Evolutionary conservation across 2,888 invertebrate genomes (phyloP), one percentile per base, ranked within the genome.

Genomic region (Thereva unica): DNA sequence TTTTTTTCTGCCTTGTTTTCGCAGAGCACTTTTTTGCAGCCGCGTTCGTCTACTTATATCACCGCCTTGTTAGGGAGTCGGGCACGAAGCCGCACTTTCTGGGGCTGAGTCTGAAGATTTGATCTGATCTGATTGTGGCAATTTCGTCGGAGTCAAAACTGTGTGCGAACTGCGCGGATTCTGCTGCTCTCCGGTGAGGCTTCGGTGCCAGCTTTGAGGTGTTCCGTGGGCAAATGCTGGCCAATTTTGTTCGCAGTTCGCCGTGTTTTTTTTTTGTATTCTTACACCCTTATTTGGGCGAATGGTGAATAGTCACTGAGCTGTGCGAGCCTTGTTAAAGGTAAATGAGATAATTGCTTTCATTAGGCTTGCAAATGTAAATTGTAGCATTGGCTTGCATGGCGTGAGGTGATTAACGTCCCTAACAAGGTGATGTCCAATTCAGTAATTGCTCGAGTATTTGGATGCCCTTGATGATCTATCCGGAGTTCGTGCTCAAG

Each of bases 331-430:
- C 64, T 64, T 64, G 64, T 64, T 64, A 64, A 53, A 64, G 53
- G 50, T 67, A 69, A 69, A 69, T 61, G 69, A 69, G 67, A 67
- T 69, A 69, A 69, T 69, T 69, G 67, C 66, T 69, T 69, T 69
- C 69, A 69, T 69, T 69, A 69, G 69, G 56, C 67, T 63, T 57
- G 64, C 54, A 53, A 64, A 64, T 64, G 53, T 44, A 44, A 53
- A 37, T 50, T 23, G n/a, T 23, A 53, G 53, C 23, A 42, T 52
- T 7, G 4, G 9, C 35, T 38, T 61, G 61, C 40, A 61, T 61
- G 61, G 41, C 35, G 50, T 49, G 49, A 37, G 41, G 61, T 61
- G 61, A 61, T 61, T 61, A 61, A 61, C 61, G 61, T 40, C 40
- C 34, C 23, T 50, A 44, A 50, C 34, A 40, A 50, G 61, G 50